Percentiles rank a stretch among this genome's conserved stretches.
phyloP scores from a whole-genome alignment of 2,888 invertebrate species.

The Troglohyphantes excavatus region DNA sequence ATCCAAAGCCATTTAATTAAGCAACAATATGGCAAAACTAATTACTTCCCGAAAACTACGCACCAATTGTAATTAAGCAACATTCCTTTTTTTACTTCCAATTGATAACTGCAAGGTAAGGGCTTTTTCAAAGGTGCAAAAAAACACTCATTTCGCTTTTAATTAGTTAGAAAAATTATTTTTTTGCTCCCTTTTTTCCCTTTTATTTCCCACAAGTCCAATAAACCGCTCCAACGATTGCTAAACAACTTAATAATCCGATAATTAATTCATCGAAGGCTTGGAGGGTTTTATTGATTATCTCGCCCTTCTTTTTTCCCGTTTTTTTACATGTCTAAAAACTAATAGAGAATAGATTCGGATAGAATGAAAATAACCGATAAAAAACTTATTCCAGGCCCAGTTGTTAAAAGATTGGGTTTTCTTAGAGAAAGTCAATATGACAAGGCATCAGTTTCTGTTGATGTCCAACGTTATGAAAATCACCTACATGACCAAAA shows the following conservation, averaged over 20 bases:
- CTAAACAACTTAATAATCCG: constrained; percentile 66
- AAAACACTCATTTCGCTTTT: neutral
- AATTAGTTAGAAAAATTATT: neutral
- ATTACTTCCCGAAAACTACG: neutral
- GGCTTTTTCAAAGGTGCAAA: neutral
- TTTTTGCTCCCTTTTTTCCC: neutral
- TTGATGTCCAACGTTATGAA: too few species aligned
- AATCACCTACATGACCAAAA: too few species aligned
- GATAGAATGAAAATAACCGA: too few species aligned
- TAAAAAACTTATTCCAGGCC: too few species aligned
- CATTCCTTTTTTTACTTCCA: neutral
- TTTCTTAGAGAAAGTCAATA: too few species aligned
- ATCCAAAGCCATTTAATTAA: neutral
- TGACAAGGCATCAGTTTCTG: too few species aligned
- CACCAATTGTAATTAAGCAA: constrained; percentile 3
- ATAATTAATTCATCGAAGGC: constrained; percentile 62
- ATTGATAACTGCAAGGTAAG: constrained; percentile 9
- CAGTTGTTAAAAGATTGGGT: too few species aligned
- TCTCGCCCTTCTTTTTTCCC: neutral
- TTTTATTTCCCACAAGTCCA: constrained; percentile 32
- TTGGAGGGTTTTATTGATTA: neutral
- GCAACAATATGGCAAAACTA: neutral
- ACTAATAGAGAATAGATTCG: too few species aligned
- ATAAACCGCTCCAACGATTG: constrained; percentile 48
- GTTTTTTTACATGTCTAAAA: neutral